Evolutionary conservation across 2,797 vertebrate species (phyloP).

Genomic region (Pseudomugil gertrudae): DNA sequence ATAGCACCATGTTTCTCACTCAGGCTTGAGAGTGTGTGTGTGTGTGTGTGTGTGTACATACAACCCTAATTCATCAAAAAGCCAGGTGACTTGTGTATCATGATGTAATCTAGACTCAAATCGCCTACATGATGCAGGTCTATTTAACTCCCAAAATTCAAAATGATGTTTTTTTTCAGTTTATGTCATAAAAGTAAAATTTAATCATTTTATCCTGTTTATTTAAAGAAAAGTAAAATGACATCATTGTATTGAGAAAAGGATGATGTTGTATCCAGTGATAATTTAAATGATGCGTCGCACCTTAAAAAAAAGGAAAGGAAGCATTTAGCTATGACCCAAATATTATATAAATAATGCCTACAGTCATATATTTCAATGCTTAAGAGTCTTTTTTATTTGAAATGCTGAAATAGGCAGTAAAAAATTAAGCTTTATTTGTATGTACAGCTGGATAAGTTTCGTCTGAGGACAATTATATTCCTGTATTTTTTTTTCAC

Average conservation of each 20-base stretch:
- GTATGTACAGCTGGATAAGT: conserved; percentile 53
- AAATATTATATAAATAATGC: conserved; percentile 1
- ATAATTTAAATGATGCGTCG: not conserved
- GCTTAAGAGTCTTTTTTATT: conserved; percentile 19
- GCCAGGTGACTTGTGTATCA: too few relatives aligned
- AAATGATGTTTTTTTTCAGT: too few relatives aligned
- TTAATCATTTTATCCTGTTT: not conserved
- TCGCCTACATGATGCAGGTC: too few relatives aligned
- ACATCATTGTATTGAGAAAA: not conserved
- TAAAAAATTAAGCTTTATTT: conserved; percentile 40
- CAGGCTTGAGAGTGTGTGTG: too few relatives aligned
- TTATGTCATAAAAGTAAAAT: too few relatives aligned
- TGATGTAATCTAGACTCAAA: too few relatives aligned
- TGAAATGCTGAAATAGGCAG: conserved; percentile 22
- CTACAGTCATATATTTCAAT: conserved; percentile 1
- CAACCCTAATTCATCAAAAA: too few relatives aligned
- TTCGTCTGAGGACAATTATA: conserved; percentile 54
- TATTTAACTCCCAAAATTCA: too few relatives aligned
- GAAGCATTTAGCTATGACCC: not conserved
- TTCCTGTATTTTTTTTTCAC: conserved; percentile 33
- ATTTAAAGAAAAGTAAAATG: not conserved
- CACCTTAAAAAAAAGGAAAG: not conserved
- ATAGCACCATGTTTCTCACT: too few relatives aligned
- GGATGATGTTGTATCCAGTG: not conserved
- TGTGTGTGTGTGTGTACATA: too few relatives aligned